Evolutionary conservation across 2,113 vertebrate genomes (phyloP), one percentile per base, ranked within the genome.

Genomic region (Rhynchomys soricoides): DNA sequence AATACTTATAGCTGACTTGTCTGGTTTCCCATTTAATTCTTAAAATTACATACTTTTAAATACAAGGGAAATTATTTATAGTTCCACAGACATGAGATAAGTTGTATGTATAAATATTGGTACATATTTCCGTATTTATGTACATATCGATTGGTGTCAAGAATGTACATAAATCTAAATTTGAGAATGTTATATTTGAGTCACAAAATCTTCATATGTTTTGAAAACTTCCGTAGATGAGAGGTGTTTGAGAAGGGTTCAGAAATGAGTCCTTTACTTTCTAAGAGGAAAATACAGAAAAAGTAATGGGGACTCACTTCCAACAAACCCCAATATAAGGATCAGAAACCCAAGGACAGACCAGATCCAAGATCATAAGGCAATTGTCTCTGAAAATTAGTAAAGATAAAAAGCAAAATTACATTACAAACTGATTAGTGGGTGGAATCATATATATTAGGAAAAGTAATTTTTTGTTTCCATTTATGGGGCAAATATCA

Each of bases 251-350:
- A 73, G 48, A 86, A 79, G 16, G 16, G 45, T 93, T 93, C 82
- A 91, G 40, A 93, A 85, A 9, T 57, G 50, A 29, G 4, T 0
- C 12, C 24, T 86, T 71, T 5, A 62, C 13, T 43, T 40, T 57
- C 19, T 62, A 92, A 29, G 64, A 10, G 92, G 71, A 43, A 22
- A 95, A 71, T 55, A 91, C 16, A 62, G 73, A 93, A 78, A 79
- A 87, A 89, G 16, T 7, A 50, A 89, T n/a, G 50, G 45, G 29
- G 31, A 87, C 85, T 48, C n/a, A 74, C 93, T 87, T 91, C 48
- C 85, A 86, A 96, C 70, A 21, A 88, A 91, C 16, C 87, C 3
- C 15, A 81, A 95, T 62, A 64, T 88, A 93, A 94, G 95, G 8
- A 45, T 48, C 1, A 78, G 50, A 78, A 86, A 71, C 59, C 40